phyloP scores from a whole-genome alignment of 23 tunicate species.

The Clavelina lepadiformis region DNA sequence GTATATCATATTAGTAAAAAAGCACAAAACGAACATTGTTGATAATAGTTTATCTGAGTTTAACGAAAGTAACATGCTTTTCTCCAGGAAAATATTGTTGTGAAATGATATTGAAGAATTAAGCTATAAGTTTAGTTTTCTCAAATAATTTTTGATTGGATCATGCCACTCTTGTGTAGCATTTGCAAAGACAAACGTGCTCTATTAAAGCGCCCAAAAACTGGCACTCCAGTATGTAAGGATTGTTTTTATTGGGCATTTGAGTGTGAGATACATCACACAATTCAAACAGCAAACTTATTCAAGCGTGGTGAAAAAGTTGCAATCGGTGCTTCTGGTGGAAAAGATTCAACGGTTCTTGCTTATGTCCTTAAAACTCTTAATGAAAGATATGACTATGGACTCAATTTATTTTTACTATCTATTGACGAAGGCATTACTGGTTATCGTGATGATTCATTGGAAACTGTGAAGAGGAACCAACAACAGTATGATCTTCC shows the following conservation, averaged over 20 bases:
- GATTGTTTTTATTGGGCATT: conserved; percentile 87
- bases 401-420: conserved; percentile 60
- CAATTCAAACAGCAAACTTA: conserved; percentile 56
- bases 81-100: too few relatives aligned
- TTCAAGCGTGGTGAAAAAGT: conserved; percentile 80
- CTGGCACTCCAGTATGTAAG: conserved; percentile 78
- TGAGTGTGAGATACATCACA: conserved; percentile 94
- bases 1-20: too few relatives aligned
- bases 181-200: conserved; percentile 37
- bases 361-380: conserved; percentile 73
- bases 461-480: conserved; percentile 93
- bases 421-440: conserved; percentile 99
- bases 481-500: conserved; percentile 77
- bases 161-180: conserved; percentile 23
- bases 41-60: too few relatives aligned
- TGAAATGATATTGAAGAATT: too few relatives aligned
- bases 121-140: too few relatives aligned
- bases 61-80: too few relatives aligned
- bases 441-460: conserved; percentile 92
- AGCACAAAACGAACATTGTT: too few relatives aligned
- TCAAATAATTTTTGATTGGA: too few relatives aligned
- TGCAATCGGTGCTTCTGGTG: conserved; percentile 99
- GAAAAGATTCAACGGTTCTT: conserved; percentile 95
- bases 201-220: conserved; percentile 55
- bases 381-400: conserved; percentile 81